Evolutionary conservation across 2,113 vertebrate species (phyloP).

Genomic region (Urocynchramus pylzowi): DNA sequence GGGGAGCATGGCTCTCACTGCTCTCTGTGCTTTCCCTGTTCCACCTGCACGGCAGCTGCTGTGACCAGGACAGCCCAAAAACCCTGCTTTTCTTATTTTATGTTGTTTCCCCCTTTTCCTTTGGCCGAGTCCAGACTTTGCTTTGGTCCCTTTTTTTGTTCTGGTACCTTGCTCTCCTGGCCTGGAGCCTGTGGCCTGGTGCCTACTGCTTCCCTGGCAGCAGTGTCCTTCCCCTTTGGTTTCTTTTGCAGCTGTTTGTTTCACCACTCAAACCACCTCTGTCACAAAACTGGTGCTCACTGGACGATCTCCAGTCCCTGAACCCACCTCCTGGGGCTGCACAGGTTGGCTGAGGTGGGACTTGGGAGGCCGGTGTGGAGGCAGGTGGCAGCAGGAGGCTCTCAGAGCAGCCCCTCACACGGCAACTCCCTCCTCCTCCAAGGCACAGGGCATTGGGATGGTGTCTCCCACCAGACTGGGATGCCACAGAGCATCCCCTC

Average conservation of each 20-base stretch:
- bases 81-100: constrained; percentile 51
- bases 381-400: background rate
- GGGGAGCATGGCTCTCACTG: background rate
- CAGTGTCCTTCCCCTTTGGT: background rate
- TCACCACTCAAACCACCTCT: constrained; percentile 34
- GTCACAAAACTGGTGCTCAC: constrained; percentile 65
- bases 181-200: background rate
- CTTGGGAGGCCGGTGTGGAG: background rate
- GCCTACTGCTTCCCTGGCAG: background rate
- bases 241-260: constrained; percentile 26
- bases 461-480: background rate
- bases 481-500: background rate
- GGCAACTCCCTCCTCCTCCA: background rate
- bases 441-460: background rate
- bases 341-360: background rate
- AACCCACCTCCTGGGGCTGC: background rate
- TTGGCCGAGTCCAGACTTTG: constrained; percentile 45
- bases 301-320: constrained; percentile 58
- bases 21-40: background rate
- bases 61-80: constrained; percentile 45
- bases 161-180: background rate
- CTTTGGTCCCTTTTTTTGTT: constrained; percentile 50
- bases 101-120: background rate
- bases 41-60: background rate
- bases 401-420: background rate